Conservation (phyloP, 2,113 vertebrate genomes). For the Dissostichus mawsoni region DNA sequence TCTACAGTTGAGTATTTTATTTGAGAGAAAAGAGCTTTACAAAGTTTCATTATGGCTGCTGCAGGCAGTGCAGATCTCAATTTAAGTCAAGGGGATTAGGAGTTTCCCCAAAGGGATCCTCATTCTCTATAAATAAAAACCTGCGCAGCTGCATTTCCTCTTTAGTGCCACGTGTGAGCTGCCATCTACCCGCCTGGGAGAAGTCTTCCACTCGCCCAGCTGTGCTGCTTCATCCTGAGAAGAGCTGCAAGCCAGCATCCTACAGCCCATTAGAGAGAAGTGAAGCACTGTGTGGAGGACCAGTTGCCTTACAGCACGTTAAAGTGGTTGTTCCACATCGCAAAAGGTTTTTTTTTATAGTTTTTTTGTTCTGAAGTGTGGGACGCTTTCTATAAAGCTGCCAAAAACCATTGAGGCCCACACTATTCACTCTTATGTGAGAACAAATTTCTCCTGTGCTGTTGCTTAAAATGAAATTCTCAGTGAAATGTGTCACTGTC, state of each 20-base stretch:
- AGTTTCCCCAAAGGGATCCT: conserved; percentile 64
- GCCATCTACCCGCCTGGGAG: conserved; percentile 39
- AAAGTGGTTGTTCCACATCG: conserved; percentile 42
- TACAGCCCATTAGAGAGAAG: conserved; percentile 48
- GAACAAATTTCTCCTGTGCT: conserved; percentile 39
- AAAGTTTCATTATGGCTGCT: conserved; percentile 42
- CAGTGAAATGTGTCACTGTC: conserved; percentile 72
- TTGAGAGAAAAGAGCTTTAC: conserved; percentile 18
- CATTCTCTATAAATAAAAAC: conserved; percentile 25
- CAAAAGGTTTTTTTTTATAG: conserved; percentile 8
- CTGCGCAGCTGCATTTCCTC: conserved; percentile 38
- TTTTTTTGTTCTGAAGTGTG: conserved; percentile 15
- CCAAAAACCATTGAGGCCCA: conserved; percentile 31
- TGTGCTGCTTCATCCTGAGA: conserved; percentile 25
- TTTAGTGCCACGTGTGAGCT: conserved; percentile 47
- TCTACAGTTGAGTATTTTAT: conserved; percentile 28
- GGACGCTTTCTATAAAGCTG: conserved; percentile 38
- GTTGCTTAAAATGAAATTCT: conserved; percentile 60
- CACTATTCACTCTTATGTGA: conserved; percentile 25
- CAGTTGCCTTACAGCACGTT: conserved; percentile 29
- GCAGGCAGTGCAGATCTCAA: conserved; percentile 52
- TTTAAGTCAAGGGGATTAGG: conserved; percentile 52
- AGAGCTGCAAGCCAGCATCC: conserved; percentile 31
- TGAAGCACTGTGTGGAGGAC: conserved; percentile 34
- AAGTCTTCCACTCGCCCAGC: conserved; percentile 23